Conservation (phyloP, 1,140 invertebrate species). For the Melanaphis sacchari region DNA sequence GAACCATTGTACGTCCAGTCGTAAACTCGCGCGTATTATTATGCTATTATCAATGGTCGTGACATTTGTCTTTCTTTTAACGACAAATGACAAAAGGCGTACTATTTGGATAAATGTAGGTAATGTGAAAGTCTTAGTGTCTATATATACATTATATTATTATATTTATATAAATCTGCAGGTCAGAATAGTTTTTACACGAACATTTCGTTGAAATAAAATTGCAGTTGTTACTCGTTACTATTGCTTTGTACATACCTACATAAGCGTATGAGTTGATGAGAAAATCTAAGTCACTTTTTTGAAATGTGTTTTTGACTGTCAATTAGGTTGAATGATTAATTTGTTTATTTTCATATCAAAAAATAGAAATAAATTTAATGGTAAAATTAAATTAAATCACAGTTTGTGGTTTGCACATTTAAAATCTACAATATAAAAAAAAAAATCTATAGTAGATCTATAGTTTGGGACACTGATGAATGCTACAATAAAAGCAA, state of each 20-base stretch:
- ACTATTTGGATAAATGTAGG: not conserved
- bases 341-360: not conserved
- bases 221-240: not conserved
- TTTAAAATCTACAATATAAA: not conserved
- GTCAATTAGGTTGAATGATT: not conserved
- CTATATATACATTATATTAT: not conserved
- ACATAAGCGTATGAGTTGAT: not conserved
- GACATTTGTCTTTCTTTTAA: not conserved
- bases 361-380: not conserved
- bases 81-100: slow-evolving; percentile 8
- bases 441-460: too few relatives aligned
- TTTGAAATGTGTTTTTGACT: not conserved
- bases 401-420: not conserved
- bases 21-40: not conserved
- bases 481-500: not conserved
- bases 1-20: not conserved
- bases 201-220: not conserved
- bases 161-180: not conserved
- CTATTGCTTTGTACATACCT: not conserved
- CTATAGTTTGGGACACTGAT: not conserved
- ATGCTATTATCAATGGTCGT: not conserved
- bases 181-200: not conserved
- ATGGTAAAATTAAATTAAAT: not conserved
- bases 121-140: not conserved
- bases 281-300: not conserved